These are phyloP conservation scores for Drosophila emarginata DNA, from an alignment of 2,888 invertebrate genomes.

Conservation along the genomic window DNA sequence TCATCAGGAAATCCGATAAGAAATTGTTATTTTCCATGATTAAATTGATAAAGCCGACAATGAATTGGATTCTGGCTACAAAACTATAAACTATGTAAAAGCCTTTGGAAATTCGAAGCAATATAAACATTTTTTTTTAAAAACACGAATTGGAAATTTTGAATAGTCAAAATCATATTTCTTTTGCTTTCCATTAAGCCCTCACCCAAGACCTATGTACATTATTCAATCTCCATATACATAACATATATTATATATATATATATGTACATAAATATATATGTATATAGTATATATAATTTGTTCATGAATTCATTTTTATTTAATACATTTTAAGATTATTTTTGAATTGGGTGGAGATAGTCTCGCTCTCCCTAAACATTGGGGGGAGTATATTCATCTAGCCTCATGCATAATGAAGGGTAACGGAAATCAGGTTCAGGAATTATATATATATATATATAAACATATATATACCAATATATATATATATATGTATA, in stretches of 20 bases:
- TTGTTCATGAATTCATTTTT: background rate
- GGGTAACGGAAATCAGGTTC: conserved; percentile 53
- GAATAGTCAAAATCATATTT: background rate
- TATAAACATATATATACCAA: conserved; percentile 15
- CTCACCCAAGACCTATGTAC: background rate
- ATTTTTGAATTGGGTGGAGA: background rate
- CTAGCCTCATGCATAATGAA: conserved; percentile 32
- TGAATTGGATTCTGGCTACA: background rate
- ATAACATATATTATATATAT: background rate
- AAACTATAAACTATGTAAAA: background rate
- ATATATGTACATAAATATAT: background rate
- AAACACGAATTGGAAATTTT: background rate
- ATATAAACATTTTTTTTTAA: background rate
- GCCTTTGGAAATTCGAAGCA: background rate
- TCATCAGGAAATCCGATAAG: background rate
- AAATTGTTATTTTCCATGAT: background rate
- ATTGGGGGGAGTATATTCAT: conserved; percentile 12
- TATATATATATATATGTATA: conserved; percentile 16
- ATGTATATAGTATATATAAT: background rate
- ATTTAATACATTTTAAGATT: conserved; percentile 25
- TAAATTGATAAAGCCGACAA: background rate
- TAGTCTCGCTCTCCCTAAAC: conserved; percentile 16
- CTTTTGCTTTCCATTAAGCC: background rate
- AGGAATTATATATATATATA: conserved; percentile 58
- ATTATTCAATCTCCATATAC: background rate